Evolutionary conservation across 2,888 invertebrate species (phyloP).

Genomic region (Julus scandinavius): DNA sequence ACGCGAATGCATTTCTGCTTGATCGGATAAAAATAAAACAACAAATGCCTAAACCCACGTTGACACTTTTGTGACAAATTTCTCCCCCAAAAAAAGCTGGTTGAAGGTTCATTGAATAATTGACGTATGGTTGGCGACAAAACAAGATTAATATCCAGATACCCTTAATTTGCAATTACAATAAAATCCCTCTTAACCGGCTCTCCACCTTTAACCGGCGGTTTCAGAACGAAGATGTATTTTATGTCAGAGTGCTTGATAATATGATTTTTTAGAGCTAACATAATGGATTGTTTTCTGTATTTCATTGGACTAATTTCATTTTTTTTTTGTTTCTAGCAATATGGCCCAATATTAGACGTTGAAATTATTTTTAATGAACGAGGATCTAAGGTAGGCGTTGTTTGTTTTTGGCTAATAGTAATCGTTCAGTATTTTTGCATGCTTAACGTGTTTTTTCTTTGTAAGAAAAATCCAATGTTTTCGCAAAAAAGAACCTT

Average conservation of each 20-base stretch:
- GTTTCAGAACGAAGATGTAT: background rate
- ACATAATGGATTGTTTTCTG: background rate
- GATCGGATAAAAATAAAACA: background rate
- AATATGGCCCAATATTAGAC: slow-evolving; percentile 98
- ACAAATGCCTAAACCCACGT: background rate
- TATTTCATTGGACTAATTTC: background rate
- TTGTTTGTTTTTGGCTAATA: background rate
- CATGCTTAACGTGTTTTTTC: slow-evolving; percentile 4
- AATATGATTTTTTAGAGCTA: no score
- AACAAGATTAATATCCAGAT: no score
- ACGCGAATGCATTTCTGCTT: background rate
- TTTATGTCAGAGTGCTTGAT: no score
- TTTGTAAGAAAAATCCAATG: slow-evolving; percentile 22
- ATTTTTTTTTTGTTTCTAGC: slow-evolving; percentile 70
- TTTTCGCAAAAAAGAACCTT: background rate
- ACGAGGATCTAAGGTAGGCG: slow-evolving; percentile 98
- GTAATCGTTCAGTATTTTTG: background rate
- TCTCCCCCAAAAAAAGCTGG: no score
- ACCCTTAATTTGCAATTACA: no score
- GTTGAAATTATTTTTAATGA: slow-evolving; percentile 99
- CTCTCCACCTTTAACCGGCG: no score
- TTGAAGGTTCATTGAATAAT: no score
- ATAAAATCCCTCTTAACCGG: no score
- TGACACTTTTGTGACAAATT: background rate
- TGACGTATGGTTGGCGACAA: no score